These are phyloP conservation scores for Julus scanicus DNA, from an alignment of 2,888 invertebrate species.

Conservation along the genomic window DNA sequence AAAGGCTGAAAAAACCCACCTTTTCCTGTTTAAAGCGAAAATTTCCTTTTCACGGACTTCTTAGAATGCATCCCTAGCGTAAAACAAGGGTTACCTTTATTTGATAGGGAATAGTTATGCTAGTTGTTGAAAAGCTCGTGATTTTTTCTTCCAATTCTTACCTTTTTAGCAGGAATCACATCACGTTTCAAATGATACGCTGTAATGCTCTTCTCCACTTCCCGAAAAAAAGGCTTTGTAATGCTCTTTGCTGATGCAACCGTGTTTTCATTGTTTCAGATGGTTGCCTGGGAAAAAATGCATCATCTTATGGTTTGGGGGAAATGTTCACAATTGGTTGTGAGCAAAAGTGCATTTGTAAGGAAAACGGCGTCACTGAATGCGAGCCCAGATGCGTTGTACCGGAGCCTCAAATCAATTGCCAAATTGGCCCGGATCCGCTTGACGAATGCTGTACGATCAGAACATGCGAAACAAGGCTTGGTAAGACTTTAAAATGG, in stretches of 20 bases:
- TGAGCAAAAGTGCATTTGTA: constrained; percentile 81
- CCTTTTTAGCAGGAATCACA: not conserved
- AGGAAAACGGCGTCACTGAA: constrained; percentile 74
- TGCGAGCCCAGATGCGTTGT: constrained; percentile 73
- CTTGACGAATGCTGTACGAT: constrained; percentile 58
- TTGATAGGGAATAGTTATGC: no score
- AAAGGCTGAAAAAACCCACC: no score
- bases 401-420: constrained; percentile 31
- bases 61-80: no score
- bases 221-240: not conserved
- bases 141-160: not conserved
- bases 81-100: no score
- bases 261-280: constrained; percentile 46
- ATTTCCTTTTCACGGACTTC: no score
- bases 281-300: constrained; percentile 55
- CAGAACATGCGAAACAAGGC: constrained; percentile 55
- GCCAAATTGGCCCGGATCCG: constrained; percentile 57
- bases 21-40: no score
- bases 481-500: not conserved
- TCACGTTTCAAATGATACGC: not conserved
- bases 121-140: not conserved
- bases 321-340: constrained; percentile 87
- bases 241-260: not conserved
- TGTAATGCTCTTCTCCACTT: not conserved
- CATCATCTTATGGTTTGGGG: constrained; percentile 62